A percentile compares a stretch with the other conserved stretches of the same genome.
phyloP scores from a whole-genome alignment of 1,140 invertebrate genomes.

The Lethocerus indicus region DNA sequence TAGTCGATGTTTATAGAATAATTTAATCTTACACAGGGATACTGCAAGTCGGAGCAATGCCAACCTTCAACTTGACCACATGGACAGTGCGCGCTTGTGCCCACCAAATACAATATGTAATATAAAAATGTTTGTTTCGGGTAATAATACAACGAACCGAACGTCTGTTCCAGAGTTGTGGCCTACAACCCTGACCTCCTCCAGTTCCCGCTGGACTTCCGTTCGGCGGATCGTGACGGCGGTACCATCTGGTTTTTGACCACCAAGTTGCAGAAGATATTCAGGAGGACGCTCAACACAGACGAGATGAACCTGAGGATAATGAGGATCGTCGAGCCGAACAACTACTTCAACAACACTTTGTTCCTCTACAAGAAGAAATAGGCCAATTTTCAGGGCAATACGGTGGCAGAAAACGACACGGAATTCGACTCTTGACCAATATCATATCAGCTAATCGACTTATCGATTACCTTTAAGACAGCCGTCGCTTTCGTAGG shows the following conservation, averaged over 20 bases:
- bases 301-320: constrained; percentile 43
- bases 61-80: too few species aligned
- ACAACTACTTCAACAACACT: constrained; percentile 1
- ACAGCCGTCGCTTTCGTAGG: too few species aligned
- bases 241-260: constrained; percentile 48
- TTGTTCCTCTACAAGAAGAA: constrained; percentile 5
- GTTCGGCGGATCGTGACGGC: constrained; percentile 40
- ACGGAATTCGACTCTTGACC: too few species aligned
- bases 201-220: constrained; percentile 56
- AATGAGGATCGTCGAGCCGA: constrained; percentile 26
- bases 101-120: too few species aligned
- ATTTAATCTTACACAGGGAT: too few species aligned
- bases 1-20: too few species aligned
- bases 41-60: too few species aligned
- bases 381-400: not conserved
- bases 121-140: too few species aligned
- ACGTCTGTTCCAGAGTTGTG: constrained; percentile 32
- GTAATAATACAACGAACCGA: not conserved
- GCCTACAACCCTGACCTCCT: constrained; percentile 46
- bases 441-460: too few species aligned
- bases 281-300: constrained; percentile 36
- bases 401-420: too few species aligned
- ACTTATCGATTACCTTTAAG: too few species aligned
- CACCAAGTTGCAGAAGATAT: constrained; percentile 61
- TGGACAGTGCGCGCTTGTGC: too few species aligned